Base-by-base conservation (phyloP, 2,888 invertebrate genomes). In the Fabriciana adippe region DNA sequence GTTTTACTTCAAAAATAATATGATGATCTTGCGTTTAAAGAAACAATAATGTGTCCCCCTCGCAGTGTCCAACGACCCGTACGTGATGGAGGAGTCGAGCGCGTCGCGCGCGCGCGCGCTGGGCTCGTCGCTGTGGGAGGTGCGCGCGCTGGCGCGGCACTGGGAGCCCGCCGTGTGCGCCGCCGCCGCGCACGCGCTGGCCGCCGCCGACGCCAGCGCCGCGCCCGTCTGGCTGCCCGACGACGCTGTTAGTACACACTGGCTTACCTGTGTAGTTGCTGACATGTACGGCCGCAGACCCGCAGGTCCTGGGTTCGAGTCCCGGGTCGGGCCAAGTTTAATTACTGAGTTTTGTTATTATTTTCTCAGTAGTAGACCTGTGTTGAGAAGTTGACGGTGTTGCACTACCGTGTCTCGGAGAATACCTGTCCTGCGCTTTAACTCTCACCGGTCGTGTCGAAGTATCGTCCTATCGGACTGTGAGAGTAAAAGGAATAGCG, bases 121-220 rank as follows among this genome's bases (percentile, higher is more conserved):
- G 6, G 95, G 96, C 71, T 98, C 98, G 80, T 97, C 97, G 59
- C 93, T 99, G 66, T 99, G 99, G 99, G 99, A 99, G 93, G 93
- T 98, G 70, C 94, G 95, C 76, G 95, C 96, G 14, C 91, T 98
- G 72, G 79, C 81, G n/a, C 76, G 85, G 0, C 87, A 87, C 83
- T 79, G 75, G 72, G 75, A 78, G 75, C 96, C 97, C 4, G 93
- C 93, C 69, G 95, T 97, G 11, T 94, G 95, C 18, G 93, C 93
- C 57, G 95, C 96, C 0, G 97, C 97, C 0, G 82, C 79, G 15
- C 92, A 93, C 73, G 77, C 79, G 66, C 80, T 81, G 6, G 76
- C 74, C 41, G 74, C 80, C 31, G 81, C 79, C 31, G 73, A 62
- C 64, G 66, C 62, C 55, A 68, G 74, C 51, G 71, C 67, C 45